Evolutionary conservation across 2,113 vertebrate species (phyloP), one percentile per base, ranked within the genome.

Genomic region (Ailurus styani): DNA sequence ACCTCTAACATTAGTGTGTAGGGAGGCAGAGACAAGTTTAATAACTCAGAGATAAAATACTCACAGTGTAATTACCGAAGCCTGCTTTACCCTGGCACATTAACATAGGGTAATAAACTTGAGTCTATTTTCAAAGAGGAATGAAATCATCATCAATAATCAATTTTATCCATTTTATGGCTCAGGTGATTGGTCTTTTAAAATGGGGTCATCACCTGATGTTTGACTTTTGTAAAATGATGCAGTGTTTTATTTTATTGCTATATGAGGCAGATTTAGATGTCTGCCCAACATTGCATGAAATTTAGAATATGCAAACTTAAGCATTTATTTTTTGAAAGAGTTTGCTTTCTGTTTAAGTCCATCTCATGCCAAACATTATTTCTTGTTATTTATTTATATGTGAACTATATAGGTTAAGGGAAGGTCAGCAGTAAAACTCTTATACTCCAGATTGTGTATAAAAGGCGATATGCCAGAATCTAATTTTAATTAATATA

Each of bases 1-100:
- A 96, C 84, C 72, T 98, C 78, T 98, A 97, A 97, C 79, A 90
- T 98, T 91, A 87, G 88, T 90, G 73, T 97, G 96, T 77, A 96
- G 87, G 96, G 90, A 97, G 73, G 84, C 82, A 98, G 95, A 97
- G 93, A 94, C 95, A 97, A 97, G 82, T 97, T 97, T 90, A 98
- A 96, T 95, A 98, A 96, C 81, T 96, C 95, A 29, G 52, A 82
- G 78, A 29, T 97, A 97, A 98, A 89, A 97, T 92, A 93, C 87
- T 97, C 86, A 93, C 50, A 93, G 86, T 78, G 87, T 95, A 98
- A 98, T 98, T 97, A 97, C 92, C 86, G 90, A 90, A 97, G 82
- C 18, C 75, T 94, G 88, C 88, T 96, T 98, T 97, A 89, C 13
- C 10, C 40, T 95, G 70, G n/a, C 91, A 97, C 37, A 97, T 95